Evolutionary conservation across 2,797 vertebrate species (phyloP), one percentile per base, ranked within the genome.

Genomic region (Lithobates pipiens): DNA sequence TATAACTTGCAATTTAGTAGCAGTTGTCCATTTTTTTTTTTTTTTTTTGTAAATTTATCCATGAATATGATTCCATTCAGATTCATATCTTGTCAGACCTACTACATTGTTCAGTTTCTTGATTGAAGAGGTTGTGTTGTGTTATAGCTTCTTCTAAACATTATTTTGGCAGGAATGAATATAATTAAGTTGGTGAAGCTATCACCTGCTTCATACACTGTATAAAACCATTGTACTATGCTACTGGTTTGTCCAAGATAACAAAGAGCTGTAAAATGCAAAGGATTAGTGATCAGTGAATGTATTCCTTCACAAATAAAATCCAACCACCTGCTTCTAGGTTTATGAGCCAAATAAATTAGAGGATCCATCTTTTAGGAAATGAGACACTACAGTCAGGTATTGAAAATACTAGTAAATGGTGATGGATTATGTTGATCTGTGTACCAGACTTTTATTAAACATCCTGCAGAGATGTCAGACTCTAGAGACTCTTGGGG

Each of bases 341-440:
- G 86, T 87, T 87, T 84, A 87, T 80, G 80, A 78, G 86, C 86
- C 86, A 87, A 87, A 84, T 83, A 80, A 32, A 76, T 84, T 68
- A 80, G 76, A 87, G 83, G 65, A 87, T 87, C 81, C 72, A 87
- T 87, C 81, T 87, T 87, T 80, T 63, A 80, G 71, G 71, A 84
- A 87, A 87, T 84, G 71, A 87, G 81, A 87, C 70, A 75, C 79
- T 83, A 83, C 81, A 83, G 80, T 83, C 80, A 75, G 71, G 76
- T 83, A 83, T 87, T 87, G 85, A 76, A 87, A 76, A 75, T 79
- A 75, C 81, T 68, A 80, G 81, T 87, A 87, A 87, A 84, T 87
- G 71, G 81, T 83, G 86, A 87, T 87, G 67, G 86, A 87, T 87
- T 87, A 83, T 80, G 76, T 68, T 87, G 85, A 87, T 78, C 80